Evolutionary conservation across 2,113 vertebrate genomes (phyloP).

Genomic region (Phrynocephalus versicolor): DNA sequence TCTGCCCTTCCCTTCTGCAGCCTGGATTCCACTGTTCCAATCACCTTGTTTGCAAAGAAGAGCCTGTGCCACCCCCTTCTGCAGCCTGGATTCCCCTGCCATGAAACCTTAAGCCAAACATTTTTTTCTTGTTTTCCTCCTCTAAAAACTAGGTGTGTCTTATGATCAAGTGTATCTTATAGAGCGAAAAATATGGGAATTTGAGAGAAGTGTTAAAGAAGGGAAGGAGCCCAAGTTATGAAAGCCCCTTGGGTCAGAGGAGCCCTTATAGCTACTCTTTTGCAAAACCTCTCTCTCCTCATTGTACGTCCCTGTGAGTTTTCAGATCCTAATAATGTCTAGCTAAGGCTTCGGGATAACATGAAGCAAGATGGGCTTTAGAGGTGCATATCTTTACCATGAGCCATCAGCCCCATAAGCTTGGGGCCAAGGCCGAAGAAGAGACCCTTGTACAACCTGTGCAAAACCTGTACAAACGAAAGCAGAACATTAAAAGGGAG

Average conservation of each 20-base stretch:
- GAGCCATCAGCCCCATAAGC: not conserved
- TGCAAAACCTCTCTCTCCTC: not conserved
- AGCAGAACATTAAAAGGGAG: not conserved
- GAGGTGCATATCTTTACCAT: not conserved
- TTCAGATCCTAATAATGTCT: too few relatives aligned
- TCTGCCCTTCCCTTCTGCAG: too few relatives aligned
- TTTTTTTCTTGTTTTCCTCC: too few relatives aligned
- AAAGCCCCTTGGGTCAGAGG: not conserved
- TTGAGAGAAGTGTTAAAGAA: not conserved
- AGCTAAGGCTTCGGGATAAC: not conserved
- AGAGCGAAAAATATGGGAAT: too few relatives aligned
- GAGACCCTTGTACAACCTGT: not conserved
- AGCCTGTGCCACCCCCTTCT: too few relatives aligned
- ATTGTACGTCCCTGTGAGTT: not conserved
- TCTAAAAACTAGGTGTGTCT: too few relatives aligned
- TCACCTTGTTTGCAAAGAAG: too few relatives aligned
- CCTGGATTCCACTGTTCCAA: too few relatives aligned
- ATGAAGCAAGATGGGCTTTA: not conserved
- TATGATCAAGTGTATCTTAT: too few relatives aligned
- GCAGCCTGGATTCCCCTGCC: too few relatives aligned
- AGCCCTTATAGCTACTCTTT: not conserved
- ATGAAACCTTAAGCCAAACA: too few relatives aligned
- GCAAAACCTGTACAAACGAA: slow-evolving; percentile 38
- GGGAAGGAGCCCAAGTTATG: not conserved
- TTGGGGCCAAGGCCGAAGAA: slow-evolving; percentile 8